These are phyloP conservation scores for Pangasius krempfi DNA, from an alignment of 2,797 vertebrate genomes.

Conservation along the genomic window DNA sequence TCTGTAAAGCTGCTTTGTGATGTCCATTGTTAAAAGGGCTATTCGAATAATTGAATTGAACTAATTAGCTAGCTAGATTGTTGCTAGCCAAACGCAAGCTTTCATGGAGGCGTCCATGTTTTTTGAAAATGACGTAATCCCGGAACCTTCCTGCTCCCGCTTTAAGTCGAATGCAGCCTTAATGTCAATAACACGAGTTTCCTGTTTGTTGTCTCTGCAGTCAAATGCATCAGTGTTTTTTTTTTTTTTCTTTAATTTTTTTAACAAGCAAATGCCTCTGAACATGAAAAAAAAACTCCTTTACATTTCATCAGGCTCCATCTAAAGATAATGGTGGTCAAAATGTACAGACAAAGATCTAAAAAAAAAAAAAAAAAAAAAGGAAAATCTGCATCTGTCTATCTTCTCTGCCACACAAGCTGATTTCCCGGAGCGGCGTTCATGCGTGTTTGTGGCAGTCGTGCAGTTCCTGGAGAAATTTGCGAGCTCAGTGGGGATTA, in stretches of 20 bases:
- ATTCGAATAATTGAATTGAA: not conserved
- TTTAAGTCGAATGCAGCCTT: not conserved
- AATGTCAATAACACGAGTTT: not conserved
- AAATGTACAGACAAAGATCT: not conserved
- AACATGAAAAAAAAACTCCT: not conserved
- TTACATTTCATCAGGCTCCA: not conserved
- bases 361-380: not conserved
- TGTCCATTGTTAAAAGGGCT: too few relatives aligned
- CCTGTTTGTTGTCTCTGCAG: not conserved
- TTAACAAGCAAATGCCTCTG: not conserved
- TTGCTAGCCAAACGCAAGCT: not conserved
- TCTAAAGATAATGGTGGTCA: not conserved
- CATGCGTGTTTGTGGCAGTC: not conserved
- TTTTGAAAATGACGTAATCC: not conserved
- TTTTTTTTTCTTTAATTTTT: not conserved
- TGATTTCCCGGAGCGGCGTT: not conserved
- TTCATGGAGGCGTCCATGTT: not conserved
- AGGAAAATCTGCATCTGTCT: not conserved
- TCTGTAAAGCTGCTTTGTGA: too few relatives aligned
- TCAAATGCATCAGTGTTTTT: not conserved
- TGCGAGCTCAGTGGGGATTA: constrained; percentile 37
- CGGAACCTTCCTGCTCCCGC: not conserved
- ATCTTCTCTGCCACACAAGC: not conserved
- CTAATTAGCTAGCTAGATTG: not conserved
- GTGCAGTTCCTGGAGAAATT: constrained; percentile 26